phyloP scores from a whole-genome alignment of 2,797 vertebrate species.

The Enteromius paludinosus region DNA sequence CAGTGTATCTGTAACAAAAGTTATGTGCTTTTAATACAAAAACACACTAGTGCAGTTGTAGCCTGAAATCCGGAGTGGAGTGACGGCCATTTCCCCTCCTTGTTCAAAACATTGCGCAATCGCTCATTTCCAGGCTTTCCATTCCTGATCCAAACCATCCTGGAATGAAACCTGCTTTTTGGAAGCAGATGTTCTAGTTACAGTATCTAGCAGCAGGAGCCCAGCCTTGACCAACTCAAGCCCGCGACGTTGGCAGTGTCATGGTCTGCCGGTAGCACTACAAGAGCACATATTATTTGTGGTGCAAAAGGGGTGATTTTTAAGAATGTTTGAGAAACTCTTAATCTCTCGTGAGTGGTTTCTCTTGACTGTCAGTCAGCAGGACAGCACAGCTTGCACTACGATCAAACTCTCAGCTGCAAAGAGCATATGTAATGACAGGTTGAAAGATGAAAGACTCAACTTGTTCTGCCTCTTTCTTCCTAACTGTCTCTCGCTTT shows the following conservation, averaged over 20 bases:
- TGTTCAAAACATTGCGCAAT: background rate
- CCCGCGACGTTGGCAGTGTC: background rate
- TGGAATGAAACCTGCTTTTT: background rate
- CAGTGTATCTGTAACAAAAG: background rate
- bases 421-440: slow-evolving; percentile 59
- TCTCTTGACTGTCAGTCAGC: slow-evolving; percentile 49
- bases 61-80: background rate
- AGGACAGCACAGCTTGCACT: slow-evolving; percentile 39
- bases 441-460: slow-evolving; percentile 47
- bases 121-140: background rate
- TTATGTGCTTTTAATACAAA: background rate
- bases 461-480: slow-evolving; percentile 4
- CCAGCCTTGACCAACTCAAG: slow-evolving; percentile 1
- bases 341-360: slow-evolving; percentile 43
- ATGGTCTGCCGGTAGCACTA: background rate
- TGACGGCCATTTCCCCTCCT: background rate
- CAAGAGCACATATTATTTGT: background rate
- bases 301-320: slow-evolving; percentile 41
- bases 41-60: background rate
- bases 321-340: slow-evolving; percentile 49
- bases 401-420: slow-evolving; percentile 40
- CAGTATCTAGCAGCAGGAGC: background rate
- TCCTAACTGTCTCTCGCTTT: background rate
- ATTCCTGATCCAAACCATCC: background rate
- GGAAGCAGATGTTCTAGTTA: background rate